Base-by-base conservation (phyloP, 2,888 invertebrate species). In the Oscheius sp. region DNA sequence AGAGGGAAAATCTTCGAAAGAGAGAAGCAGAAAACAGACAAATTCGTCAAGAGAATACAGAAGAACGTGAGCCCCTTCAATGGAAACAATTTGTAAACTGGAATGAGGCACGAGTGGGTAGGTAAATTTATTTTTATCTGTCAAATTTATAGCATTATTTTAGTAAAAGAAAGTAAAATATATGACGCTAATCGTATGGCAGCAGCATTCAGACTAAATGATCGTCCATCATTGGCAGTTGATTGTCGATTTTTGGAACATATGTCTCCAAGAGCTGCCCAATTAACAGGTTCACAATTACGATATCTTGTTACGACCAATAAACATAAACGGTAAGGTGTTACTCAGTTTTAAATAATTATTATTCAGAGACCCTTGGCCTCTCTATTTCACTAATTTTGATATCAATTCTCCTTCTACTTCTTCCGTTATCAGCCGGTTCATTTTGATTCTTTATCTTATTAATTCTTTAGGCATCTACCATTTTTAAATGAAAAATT, bases 211-310 rank as follows among this genome's bases (percentile, higher is more conserved):
- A 63, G 61, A 9, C 69, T 83, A 7, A 16, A 64, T 9, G 77
- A 83, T 41, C 29, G 63, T 0, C 87, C 86, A 0, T 75, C 72
- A 7, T 25, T 87, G 7, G 86, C 79, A 6, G 76, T 87, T 45
- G 87, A 87, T 59, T 87, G 87, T 69, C 84, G 86, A 52, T 87
- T 81, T 69, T 73, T 87, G 12, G 70, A 73, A 5, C 63, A 73
- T 16, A 77, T 86, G 25, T 78, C 84, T 13, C 77, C 71, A 5
- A 69, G 87, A 49, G 87, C 84, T 0, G 74, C 77, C 12, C 76
- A 78, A 45, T 76, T 87, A 23, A 86, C 87, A 0, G 77, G 78
- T 6, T 25, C 73, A n/a, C 87, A 87, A 73, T 68, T 87, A 45
- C 72, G 76, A 35, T 82, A 80, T 61, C 58, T 87, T 7, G 69